Evolutionary conservation across 2,797 vertebrate species (phyloP), one percentile per base, ranked within the genome.

Genomic region (Alcedo atthis): DNA sequence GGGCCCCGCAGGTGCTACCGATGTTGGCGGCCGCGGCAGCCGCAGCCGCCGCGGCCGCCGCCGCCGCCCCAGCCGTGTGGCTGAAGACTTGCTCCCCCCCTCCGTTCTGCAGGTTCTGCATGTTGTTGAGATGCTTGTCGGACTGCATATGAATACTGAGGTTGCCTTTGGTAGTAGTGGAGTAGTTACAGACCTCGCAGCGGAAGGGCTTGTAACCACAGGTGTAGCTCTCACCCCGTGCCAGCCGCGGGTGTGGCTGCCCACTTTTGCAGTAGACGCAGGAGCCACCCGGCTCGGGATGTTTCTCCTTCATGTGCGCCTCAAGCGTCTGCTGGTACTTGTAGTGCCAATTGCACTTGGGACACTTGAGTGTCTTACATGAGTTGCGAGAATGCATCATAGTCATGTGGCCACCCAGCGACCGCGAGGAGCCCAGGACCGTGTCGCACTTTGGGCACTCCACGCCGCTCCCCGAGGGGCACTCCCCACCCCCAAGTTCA

Each of bases 311-410:
- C 99, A 99, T 99, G 97, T 99, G 99, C 28, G 99, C 99, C 98
- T 99, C 99, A 97, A 99, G 98, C 13, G 99, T 99, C 98, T 99
- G 99, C 98, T 99, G 99, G 98, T 99, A 99, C 98, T 99, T 99
- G 96, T 99, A 99, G 98, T 99, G 99, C 99, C 99, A 99, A 98
- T 99, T 99, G 97, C 99, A 99, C 98, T 99, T 99, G 96, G 99
- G 99, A 98, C 99, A 99, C 98, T 99, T 99, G 90, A 99, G 98
- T 28, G 99, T 99, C 98, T 99, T 99, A 96, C 99, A 99, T 10
- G 99, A 99, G 97, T 99, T 99, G 71, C 99, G 98, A 59, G 99
- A 99, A 98, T 99, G 99, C 99, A 99, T 99, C 99, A 99, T 99
- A 96, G 99, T 99, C 99, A 99, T 99, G 98, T 99, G 99, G 96